These are phyloP conservation scores for Acanthosoma haemorrhoidale DNA, from an alignment of 2,888 invertebrate species.

Conservation along the genomic window DNA sequence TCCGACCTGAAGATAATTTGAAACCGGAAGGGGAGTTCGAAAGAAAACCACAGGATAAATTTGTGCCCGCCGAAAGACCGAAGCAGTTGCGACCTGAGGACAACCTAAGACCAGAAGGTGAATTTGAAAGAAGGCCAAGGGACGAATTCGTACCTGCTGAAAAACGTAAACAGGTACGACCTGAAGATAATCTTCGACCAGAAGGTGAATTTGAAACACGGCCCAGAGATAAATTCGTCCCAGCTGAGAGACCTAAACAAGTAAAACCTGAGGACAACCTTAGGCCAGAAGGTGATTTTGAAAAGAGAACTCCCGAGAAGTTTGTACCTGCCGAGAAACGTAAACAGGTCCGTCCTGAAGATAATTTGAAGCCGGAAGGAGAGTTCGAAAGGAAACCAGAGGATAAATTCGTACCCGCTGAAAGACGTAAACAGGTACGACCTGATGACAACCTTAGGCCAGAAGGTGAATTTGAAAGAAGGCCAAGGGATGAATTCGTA, in stretches of 20 bases:
- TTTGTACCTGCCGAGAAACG: slow-evolving; percentile 48
- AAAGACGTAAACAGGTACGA: slow-evolving; percentile 48
- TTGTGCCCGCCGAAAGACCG: slow-evolving; percentile 39
- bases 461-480: slow-evolving; percentile 54
- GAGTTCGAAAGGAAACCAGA: slow-evolving; percentile 48
- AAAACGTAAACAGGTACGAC: slow-evolving; percentile 41
- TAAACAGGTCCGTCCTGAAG: slow-evolving; percentile 46
- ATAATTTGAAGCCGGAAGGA: slow-evolving; percentile 43
- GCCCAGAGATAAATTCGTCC: slow-evolving; percentile 47
- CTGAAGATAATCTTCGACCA: slow-evolving; percentile 48
- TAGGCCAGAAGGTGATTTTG: slow-evolving; percentile 48
- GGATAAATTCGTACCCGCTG: slow-evolving; percentile 48
- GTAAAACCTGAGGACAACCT: slow-evolving; percentile 49
- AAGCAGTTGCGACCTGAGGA: slow-evolving; percentile 47
- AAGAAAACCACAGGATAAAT: slow-evolving; percentile 46
- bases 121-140: slow-evolving; percentile 46
- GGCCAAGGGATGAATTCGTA: not conserved
- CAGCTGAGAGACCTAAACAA: slow-evolving; percentile 40
- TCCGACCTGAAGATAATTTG: slow-evolving; percentile 44
- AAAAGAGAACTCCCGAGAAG: slow-evolving; percentile 47
- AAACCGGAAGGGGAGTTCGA: slow-evolving; percentile 47
- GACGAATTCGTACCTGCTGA: slow-evolving; percentile 49
- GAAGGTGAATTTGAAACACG: slow-evolving; percentile 50
- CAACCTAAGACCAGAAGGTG: slow-evolving; percentile 52
- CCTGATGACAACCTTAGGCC: slow-evolving; percentile 51